Evolutionary conservation across 2,888 invertebrate genomes (phyloP).

Genomic region (Liposcelis brunnea): DNA sequence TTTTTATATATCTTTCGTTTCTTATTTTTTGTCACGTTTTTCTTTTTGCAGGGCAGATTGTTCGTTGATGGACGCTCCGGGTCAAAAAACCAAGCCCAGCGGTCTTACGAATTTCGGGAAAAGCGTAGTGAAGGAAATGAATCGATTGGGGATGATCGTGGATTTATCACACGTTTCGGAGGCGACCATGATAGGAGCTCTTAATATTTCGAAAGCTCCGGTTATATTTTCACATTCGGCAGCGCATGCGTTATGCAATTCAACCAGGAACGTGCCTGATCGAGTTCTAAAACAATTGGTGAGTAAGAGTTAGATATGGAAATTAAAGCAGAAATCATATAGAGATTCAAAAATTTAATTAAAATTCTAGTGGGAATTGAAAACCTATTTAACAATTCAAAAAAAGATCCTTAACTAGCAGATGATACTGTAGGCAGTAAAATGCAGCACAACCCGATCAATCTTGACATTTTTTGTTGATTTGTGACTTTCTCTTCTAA

Average conservation of each 20-base stretch:
- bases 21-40: neutral
- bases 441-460: too few relatives aligned
- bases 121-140: conserved; percentile 65
- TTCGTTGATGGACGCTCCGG: conserved; percentile 39
- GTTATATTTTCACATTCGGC: conserved; percentile 77
- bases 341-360: conserved; percentile 3
- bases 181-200: conserved; percentile 62
- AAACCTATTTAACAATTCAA: too few relatives aligned
- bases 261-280: conserved; percentile 41
- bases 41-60: conserved; percentile 38
- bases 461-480: too few relatives aligned
- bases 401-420: neutral
- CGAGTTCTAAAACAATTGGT: conserved; percentile 26
- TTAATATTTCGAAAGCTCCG: conserved; percentile 60
- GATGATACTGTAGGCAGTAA: too few relatives aligned
- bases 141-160: conserved; percentile 74
- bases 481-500: too few relatives aligned
- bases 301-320: conserved; percentile 11
- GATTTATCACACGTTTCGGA: conserved; percentile 68
- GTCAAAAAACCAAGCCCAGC: conserved; percentile 41
- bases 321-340: neutral
- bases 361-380: too few relatives aligned
- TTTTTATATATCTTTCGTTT: neutral
- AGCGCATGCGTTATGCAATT: conserved; percentile 62
- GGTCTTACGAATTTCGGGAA: conserved; percentile 66